These are phyloP conservation scores for Phyto melanocephala DNA, from an alignment of 2,888 invertebrate species.

Conservation along the genomic window DNA sequence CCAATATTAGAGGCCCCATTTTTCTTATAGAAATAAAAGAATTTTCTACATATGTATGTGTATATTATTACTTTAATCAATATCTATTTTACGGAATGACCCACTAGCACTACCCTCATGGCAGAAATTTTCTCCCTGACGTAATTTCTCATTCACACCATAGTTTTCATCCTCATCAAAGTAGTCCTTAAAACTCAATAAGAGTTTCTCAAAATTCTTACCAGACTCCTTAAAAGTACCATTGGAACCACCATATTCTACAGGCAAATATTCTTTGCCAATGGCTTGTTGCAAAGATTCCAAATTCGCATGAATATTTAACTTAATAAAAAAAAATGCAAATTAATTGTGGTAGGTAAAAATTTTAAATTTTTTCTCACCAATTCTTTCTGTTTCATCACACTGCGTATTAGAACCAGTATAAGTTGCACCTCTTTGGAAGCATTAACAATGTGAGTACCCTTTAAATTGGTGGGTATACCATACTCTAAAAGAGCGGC, in stretches of 20 bases:
- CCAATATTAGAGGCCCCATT: too few relatives aligned
- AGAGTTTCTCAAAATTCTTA: constrained; percentile 68
- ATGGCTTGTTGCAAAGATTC: constrained; percentile 79
- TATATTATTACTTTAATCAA: constrained; percentile 71
- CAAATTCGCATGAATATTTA: constrained; percentile 73
- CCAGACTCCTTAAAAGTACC: constrained; percentile 77
- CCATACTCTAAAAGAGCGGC: constrained; percentile 73
- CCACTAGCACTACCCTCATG: constrained; percentile 67
- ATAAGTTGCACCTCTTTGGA: constrained; percentile 73
- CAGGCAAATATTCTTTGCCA: constrained; percentile 82
- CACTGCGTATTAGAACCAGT: constrained; percentile 71
- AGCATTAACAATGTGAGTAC: constrained; percentile 74
- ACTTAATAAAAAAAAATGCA: constrained; percentile 56
- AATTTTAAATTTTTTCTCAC: constrained; percentile 65
- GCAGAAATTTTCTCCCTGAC: constrained; percentile 12
- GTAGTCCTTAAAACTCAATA: constrained; percentile 69
- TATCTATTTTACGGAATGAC: constrained; percentile 72
- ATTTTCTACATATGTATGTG: too few relatives aligned
- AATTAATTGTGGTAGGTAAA: background rate
- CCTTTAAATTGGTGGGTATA: constrained; percentile 72
- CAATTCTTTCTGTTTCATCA: constrained; percentile 75
- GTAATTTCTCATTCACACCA: constrained; percentile 70
- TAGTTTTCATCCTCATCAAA: constrained; percentile 73
- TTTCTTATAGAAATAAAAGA: too few relatives aligned
- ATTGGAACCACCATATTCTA: constrained; percentile 84